Base-by-base conservation (phyloP, 2,888 invertebrate species). In the Eilema sororculum region DNA sequence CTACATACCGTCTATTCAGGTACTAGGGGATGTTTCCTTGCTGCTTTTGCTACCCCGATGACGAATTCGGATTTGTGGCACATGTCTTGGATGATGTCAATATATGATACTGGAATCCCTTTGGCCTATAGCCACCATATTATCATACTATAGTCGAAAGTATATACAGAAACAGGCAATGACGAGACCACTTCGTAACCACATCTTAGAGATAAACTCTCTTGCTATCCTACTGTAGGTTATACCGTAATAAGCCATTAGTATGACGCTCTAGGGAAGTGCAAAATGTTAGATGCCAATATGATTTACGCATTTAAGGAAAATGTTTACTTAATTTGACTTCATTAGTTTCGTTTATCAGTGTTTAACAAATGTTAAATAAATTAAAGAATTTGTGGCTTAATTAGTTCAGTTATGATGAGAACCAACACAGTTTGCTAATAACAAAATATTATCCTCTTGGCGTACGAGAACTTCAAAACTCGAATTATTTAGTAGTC, bases 171-270 rank as follows among this genome's bases (percentile, higher is more conserved):
- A 41, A 16, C 41, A 41, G 16, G 41, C 41, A 41, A 41, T 41
- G 16, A 1, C 3, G 13, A 41, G 1, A 41, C 16, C 16, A 16
- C 41, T 46, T 16, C 20, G 20, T 46, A 85, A 86, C 87, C 90
- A 90, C 91, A 93, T 91, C 91, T 90, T 89, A 88, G 90, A 87
- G 89, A 91, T 91, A 46, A 46, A 46, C 20, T 46, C 5, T 46
- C 46, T 46, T 8, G 30, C 8, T 33, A 33, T 6, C 8, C 3
- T 87, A 90, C 33, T 37, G 33, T 37, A 37, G 12, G 89, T n/a
- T n/a, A n/a, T n/a, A n/a, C n/a, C n/a, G n/a, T 90, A 89, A 90
- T 87, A 85, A 85, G 85, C 84, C 84, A 84, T 85, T 75, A 73
- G 68, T 73, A 84, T 80, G 84, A 81, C 82, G 81, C 80, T 84